Base-by-base conservation (phyloP, 2,888 invertebrate genomes). In the Cantharis rufa region DNA sequence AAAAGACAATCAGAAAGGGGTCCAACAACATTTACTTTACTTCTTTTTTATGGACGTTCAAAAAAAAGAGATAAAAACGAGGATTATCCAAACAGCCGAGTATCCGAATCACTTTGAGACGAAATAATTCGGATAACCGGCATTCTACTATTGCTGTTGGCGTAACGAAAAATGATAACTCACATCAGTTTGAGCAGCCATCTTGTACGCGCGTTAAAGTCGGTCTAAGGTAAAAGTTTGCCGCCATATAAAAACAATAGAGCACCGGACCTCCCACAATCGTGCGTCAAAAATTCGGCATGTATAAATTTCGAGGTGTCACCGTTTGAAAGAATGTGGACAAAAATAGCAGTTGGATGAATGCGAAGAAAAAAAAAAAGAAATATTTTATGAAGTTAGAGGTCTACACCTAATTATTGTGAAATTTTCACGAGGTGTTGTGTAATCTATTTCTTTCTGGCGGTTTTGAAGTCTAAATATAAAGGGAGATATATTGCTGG, bases 401-500 rank as follows among this genome's bases (percentile, higher is more conserved):
- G 63, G 15, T 76, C 70, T 69, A 64, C 70, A 32, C 63, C 70
- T 72, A 72, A 72, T 76, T 76, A 72, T 70, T 66, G 64, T 66
- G 76, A 70, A 71, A 77, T 66, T 63, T 77, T 70, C 68, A 74
- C 74, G 73, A 70, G 70, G 70, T 74, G 73, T 74, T 70, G 28
- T 66, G 24, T 66, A 21, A 27, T 76, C 68, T 71, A 77, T 74
- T 74, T 77, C 71, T 74, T 74, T 77, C 70, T 74, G 66, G 70
- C 68, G 28, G 68, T 70, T 66, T 16, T 74, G 70, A 72, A 70
- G 72, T 72, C 74, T 74, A 74, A 74, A 71, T 74, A 77, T 74
- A 71, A 77, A 74, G 64, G 77, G 69, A 74, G 74, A 77, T 74
- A 74, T 77, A 77, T 72, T 72, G 74, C 69, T 64, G 72, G 71